Conservation (phyloP, 2,797 vertebrate species). For the Ptychobarbus kaznakovi region DNA sequence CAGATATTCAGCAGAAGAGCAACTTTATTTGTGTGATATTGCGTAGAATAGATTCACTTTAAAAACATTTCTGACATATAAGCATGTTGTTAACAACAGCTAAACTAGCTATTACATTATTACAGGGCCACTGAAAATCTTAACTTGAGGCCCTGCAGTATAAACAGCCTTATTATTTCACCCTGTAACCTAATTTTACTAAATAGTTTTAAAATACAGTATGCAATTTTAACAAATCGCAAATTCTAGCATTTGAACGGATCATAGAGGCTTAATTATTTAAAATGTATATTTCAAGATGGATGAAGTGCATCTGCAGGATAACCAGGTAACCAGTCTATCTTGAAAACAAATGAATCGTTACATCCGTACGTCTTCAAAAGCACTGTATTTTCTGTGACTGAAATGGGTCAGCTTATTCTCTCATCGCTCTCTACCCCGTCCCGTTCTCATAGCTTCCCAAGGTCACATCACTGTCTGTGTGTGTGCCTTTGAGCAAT, state of each 20-base stretch:
- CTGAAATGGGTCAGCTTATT: slow-evolving; percentile 72
- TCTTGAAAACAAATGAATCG: not conserved
- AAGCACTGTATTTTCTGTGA: slow-evolving; percentile 65
- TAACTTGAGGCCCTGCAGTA: not conserved
- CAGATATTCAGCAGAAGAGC: no score
- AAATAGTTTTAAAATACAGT: not conserved
- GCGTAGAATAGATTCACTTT: not conserved
- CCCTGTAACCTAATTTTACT: not conserved
- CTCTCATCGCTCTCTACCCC: slow-evolving; percentile 63
- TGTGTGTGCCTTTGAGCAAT: slow-evolving; percentile 32
- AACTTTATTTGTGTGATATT: not conserved
- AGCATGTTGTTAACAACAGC: not conserved
- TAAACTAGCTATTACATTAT: not conserved
- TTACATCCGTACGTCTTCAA: slow-evolving; percentile 1
- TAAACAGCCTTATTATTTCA: not conserved
- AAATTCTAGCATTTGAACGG: not conserved
- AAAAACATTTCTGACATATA: not conserved
- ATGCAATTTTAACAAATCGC: not conserved
- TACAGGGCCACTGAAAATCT: not conserved
- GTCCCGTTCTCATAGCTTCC: slow-evolving; percentile 54
- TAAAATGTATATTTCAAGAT: slow-evolving; percentile 5
- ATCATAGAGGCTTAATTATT: not conserved
- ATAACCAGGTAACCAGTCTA: no score
- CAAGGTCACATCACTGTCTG: slow-evolving; percentile 70
- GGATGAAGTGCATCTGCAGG: not conserved